Base-by-base conservation (phyloP, 2,113 vertebrate genomes). In the Takifugu bimaculatus region DNA sequence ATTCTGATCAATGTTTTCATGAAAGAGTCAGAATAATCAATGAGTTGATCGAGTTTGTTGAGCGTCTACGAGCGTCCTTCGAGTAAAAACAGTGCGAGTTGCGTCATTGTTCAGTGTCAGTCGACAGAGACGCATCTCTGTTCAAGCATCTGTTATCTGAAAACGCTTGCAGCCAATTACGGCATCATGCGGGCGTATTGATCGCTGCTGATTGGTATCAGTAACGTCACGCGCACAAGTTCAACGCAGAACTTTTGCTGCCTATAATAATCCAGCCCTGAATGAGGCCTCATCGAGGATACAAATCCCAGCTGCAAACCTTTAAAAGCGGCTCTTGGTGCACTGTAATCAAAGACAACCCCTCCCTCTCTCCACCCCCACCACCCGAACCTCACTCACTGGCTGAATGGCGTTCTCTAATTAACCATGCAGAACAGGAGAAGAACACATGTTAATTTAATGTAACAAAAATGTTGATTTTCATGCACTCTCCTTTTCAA, bases 391-490 rank as follows among this genome's bases (percentile, higher is more conserved):
- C 60, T 74, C 73, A 79, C 77, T 78, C 76, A 79, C 76, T 84
- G 79, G 85, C 86, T 89, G 86, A 84, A 83, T 81, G 79, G 71
- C 54, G 75, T 74, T 69, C 74, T 74, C 85, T 86, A 89, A 89
- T 91, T 89, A 90, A 88, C 79, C 87, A 91, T 89, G 88, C 90
- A 87, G 84, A 89, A 89, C 83, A 83, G 87, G 81, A 89, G 87
- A 88, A 86, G 90, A 90, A 91, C 91, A 92, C 88, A 89, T 92
- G 91, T 92, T 90, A 88, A 92, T 92, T 91, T 92, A 92, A 92
- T 92, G 89, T 91, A 91, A 92, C 91, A 92, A 91, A 92, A 92
- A 92, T 92, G 86, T 90, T 90, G 90, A 90, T 91, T 92, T 92
- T 90, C 85, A 89, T 90, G 90, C 87, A 83, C 82, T 88, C 85